phyloP scores from a whole-genome alignment of 2,113 vertebrate species.

The Stigmatopora nigra region DNA sequence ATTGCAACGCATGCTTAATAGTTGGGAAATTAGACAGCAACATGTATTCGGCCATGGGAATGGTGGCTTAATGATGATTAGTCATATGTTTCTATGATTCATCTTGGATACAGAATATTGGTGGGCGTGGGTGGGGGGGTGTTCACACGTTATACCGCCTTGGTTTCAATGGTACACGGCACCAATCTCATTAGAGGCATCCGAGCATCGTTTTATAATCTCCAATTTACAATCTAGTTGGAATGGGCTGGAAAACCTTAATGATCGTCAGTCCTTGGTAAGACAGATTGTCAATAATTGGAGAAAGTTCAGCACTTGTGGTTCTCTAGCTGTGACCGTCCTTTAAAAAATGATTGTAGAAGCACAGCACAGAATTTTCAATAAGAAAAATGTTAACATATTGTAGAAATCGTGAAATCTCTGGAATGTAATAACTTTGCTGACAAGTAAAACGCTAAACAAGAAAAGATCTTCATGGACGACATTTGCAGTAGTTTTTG shows the following conservation, averaged over 20 bases:
- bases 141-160: slow-evolving; percentile 14
- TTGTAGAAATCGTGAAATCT: background rate
- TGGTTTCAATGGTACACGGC: slow-evolving; percentile 14
- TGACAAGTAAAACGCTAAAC: background rate
- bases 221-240: background rate
- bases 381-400: background rate
- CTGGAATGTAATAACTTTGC: background rate
- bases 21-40: slow-evolving; percentile 51
- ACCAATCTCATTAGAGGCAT: slow-evolving; percentile 5
- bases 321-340: background rate
- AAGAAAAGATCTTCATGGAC: background rate
- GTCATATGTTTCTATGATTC: slow-evolving; percentile 57
- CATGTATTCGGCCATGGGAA: slow-evolving; percentile 49
- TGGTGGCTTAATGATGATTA: slow-evolving; percentile 60
- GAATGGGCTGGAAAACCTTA: background rate
- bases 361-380: background rate
- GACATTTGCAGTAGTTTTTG: background rate
- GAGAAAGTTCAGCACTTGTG: background rate
- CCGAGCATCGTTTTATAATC: background rate
- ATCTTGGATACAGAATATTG: slow-evolving; percentile 38
- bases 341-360: background rate
- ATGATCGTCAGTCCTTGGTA: background rate
- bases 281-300: background rate
- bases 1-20: slow-evolving; percentile 51
- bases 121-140: slow-evolving; percentile 41